Evolutionary conservation across 1,140 invertebrate genomes (phyloP), one percentile per base, ranked within the genome.

Genomic region (Drosophila yakuba): DNA sequence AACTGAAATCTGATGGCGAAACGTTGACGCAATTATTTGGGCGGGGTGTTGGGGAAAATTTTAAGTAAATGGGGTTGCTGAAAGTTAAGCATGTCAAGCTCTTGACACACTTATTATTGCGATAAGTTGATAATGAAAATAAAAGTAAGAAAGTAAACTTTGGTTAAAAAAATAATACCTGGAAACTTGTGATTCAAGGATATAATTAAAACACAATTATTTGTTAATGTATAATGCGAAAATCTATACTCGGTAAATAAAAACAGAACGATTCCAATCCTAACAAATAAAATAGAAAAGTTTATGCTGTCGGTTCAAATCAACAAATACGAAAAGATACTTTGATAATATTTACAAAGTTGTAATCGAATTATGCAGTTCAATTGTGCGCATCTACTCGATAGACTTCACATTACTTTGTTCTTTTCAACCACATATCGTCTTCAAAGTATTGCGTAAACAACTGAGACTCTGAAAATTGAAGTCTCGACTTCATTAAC

Each of bases 21-120:
- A 74, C 35, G 39, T 63, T 74, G 51, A 74, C 72, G 72, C 59
- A 74, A 74, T 41, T 41, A 38, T 48, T 43, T 41, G 62, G 51
- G 12, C 39, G 25, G 23, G 17, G 6, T 23, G 38, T 39, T 25
- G 10, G 17, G 35, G 15, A 32, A 45, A 35, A 32, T 32, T 32
- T 23, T n/a, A 44, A 15, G 35, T 10, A 23, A 52, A 25, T 20
- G 50, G 67, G 68, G 11, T 44, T 74, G 74, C 44, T 51, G 39
- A 74, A 74, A 56, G 58, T 74, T 74, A 57, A 23, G 47, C 43
- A 38, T 55, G 68, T 73, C 69, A 44, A 38, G 69, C 50, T 56
- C 69, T 74, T 74, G 72, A 74, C 72, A 74, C 39, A 64, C 38
- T 74, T 74, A 74, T 74, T 59, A 63, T 32, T 41, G 36, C 10